phyloP scores from a whole-genome alignment of 2,888 invertebrate species.

The Eremobia ochroleuca region DNA sequence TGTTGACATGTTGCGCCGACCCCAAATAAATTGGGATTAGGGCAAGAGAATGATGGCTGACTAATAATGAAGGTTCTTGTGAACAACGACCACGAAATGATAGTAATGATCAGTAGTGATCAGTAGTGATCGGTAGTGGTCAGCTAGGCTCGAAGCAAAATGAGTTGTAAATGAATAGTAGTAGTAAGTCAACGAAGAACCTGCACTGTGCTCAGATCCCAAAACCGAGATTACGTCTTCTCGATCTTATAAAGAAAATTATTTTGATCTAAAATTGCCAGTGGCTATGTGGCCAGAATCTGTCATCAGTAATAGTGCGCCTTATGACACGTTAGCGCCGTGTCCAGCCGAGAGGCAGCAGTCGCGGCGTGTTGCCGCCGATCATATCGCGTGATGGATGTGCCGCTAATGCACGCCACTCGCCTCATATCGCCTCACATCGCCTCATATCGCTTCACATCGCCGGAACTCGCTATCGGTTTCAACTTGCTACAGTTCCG shows the following conservation, averaged over 20 bases:
- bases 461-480: constrained; percentile 13
- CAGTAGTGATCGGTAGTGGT: background rate
- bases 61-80: too few relatives aligned
- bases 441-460: constrained; percentile 3
- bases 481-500: constrained; percentile 24
- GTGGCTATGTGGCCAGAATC: background rate
- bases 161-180: background rate
- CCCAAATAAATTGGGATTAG: background rate
- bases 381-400: constrained; percentile 52
- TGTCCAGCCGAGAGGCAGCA: constrained; percentile 11
- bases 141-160: background rate
- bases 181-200: background rate
- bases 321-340: background rate
- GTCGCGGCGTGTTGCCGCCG: constrained; percentile 21
- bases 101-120: background rate
- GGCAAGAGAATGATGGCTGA: background rate
- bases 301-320: background rate
- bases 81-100: too few relatives aligned
- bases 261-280: background rate
- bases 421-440: constrained; percentile 24
- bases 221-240: background rate
- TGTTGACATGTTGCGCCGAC: too few relatives aligned
- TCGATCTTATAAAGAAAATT: background rate
- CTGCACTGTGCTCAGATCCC: background rate
- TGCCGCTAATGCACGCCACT: constrained; percentile 32